Conservation (phyloP, 1,140 invertebrate species). For the Lepidostoma basale region DNA sequence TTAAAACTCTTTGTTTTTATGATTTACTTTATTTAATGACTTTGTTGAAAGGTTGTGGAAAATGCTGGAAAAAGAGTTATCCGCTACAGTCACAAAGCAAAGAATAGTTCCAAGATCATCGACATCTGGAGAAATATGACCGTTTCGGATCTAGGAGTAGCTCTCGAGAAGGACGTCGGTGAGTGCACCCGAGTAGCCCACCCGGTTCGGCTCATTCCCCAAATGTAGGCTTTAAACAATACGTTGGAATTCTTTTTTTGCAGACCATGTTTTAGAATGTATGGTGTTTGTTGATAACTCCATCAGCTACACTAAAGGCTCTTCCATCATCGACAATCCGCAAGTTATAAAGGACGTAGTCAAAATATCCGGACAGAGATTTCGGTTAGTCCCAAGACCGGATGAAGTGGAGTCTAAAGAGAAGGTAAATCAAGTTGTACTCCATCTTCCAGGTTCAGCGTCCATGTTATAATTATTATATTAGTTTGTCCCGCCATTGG, state of each 20-base stretch:
- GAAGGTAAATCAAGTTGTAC: too few relatives aligned
- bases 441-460: too few relatives aligned
- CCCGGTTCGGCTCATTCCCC: background rate
- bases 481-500: background rate
- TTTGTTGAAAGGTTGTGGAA: slow-evolving; percentile 48
- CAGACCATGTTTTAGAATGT: slow-evolving; percentile 73
- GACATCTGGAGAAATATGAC: slow-evolving; percentile 82
- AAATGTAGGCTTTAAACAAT: background rate
- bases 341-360: slow-evolving; percentile 68
- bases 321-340: slow-evolving; percentile 54
- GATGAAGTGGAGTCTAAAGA: slow-evolving; percentile 51
- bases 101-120: slow-evolving; percentile 56
- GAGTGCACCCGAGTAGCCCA: slow-evolving; percentile 24
- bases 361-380: slow-evolving; percentile 68
- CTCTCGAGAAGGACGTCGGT: slow-evolving; percentile 64
- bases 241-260: slow-evolving; percentile 43
- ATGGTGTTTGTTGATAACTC: slow-evolving; percentile 70
- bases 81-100: slow-evolving; percentile 54
- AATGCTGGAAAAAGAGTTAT: slow-evolving; percentile 52
- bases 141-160: slow-evolving; percentile 71
- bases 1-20: background rate
- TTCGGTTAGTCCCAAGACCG: slow-evolving; percentile 61
- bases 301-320: slow-evolving; percentile 52
- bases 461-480: too few relatives aligned
- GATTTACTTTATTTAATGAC: background rate